Evolutionary conservation across 2,888 invertebrate genomes (phyloP).

Genomic region (Eucera pruinosa): DNA sequence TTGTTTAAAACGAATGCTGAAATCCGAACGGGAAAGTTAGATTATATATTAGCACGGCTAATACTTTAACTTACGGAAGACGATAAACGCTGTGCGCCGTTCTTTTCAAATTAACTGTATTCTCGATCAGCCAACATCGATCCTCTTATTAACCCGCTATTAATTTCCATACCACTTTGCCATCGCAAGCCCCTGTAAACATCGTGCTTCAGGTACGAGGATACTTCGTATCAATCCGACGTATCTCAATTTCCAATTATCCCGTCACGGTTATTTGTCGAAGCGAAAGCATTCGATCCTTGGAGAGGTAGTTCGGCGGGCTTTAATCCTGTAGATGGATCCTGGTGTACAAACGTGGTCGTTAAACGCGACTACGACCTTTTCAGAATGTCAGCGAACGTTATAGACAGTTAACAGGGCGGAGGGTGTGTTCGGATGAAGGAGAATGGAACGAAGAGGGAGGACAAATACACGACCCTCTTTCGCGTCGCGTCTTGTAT

Average conservation of each 20-base stretch:
- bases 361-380: slow-evolving; percentile 56
- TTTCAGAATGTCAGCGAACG: slow-evolving; percentile 61
- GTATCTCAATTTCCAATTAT: slow-evolving; percentile 30
- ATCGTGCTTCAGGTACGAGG: background rate
- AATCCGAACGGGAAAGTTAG: no score
- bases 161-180: background rate
- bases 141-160: no score
- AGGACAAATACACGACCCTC: slow-evolving; percentile 32
- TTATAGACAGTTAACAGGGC: slow-evolving; percentile 41
- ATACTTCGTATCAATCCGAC: background rate
- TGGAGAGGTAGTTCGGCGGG: slow-evolving; percentile 4
- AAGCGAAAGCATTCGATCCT: slow-evolving; percentile 19
- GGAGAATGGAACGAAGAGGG: background rate
- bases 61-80: no score
- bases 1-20: no score
- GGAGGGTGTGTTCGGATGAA: no score
- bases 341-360: slow-evolving; percentile 24
- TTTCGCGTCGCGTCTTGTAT: slow-evolving; percentile 28
- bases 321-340: slow-evolving; percentile 47
- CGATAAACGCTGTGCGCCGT: no score
- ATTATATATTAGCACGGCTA: no score
- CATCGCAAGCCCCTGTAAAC: background rate
- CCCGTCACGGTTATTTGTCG: slow-evolving; percentile 32
- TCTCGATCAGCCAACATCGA: no score
- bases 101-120: no score